Conservation (phyloP, 2,113 vertebrate species). For the Macrotus californicus region DNA sequence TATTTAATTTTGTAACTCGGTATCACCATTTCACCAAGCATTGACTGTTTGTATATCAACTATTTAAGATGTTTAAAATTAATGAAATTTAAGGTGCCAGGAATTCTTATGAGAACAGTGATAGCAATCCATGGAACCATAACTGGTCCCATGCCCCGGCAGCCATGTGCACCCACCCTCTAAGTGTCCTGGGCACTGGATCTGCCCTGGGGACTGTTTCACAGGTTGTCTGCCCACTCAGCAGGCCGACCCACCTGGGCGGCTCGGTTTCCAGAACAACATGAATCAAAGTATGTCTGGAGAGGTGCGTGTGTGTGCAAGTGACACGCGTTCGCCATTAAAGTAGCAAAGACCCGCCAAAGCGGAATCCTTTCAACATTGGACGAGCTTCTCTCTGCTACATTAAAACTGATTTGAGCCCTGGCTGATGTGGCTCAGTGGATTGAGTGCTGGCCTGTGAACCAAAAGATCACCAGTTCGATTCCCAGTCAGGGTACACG, state of each 20-base stretch:
- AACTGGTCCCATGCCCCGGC: background rate
- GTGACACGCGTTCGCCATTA: background rate
- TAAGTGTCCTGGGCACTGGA: slow-evolving; percentile 75
- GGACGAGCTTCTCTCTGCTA: background rate
- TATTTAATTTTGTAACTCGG: background rate
- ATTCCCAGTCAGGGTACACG: no score
- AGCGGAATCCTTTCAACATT: background rate
- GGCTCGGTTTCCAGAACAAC: slow-evolving; percentile 63
- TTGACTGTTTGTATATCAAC: background rate
- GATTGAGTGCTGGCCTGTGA: no score
- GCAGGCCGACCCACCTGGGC: slow-evolving; percentile 77
- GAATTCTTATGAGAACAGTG: background rate
- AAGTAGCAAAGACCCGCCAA: background rate
- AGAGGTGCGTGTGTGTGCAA: slow-evolving; percentile 35
- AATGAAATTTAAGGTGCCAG: background rate
- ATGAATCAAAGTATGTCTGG: background rate
- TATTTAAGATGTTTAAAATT: background rate
- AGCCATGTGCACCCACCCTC: slow-evolving; percentile 76
- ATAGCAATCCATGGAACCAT: background rate
- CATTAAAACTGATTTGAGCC: slow-evolving; percentile 38
- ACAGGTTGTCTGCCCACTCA: slow-evolving; percentile 80
- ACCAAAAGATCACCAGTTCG: no score
- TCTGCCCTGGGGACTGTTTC: slow-evolving; percentile 81
- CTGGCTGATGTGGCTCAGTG: background rate
- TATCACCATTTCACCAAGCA: background rate